Percentiles rank a stretch among this genome's conserved stretches.
Evolutionary conservation across 2,113 vertebrate species (phyloP).

Genomic region (Oophaga pumilio): DNA sequence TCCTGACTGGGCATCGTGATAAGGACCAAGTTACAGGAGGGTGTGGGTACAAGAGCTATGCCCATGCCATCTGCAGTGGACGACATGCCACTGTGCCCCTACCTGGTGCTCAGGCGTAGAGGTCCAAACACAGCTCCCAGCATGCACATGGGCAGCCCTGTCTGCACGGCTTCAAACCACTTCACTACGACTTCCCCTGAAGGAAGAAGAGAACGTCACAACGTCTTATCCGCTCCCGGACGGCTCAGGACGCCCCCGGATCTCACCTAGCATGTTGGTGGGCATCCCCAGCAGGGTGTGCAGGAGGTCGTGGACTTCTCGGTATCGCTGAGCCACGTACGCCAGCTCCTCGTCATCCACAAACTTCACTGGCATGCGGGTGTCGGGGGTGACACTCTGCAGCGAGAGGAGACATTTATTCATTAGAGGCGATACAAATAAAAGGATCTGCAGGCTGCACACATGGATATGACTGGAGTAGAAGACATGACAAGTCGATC

Average conservation of each 20-base stretch:
- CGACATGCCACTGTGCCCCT: constrained; percentile 44
- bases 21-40: no score
- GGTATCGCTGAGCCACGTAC: constrained; percentile 91
- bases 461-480: background rate
- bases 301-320: constrained; percentile 91
- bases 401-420: background rate
- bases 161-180: constrained; percentile 93
- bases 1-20: no score
- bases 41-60: no score
- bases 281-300: constrained; percentile 95
- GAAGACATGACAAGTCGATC: no score
- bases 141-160: constrained; percentile 92
- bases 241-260: background rate
- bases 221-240: background rate
- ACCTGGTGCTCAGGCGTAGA: constrained; percentile 80
- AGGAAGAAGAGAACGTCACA: background rate
- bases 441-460: background rate
- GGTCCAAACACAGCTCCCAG: constrained; percentile 89
- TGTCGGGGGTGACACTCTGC: constrained; percentile 90
- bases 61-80: no score
- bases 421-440: background rate
- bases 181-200: constrained; percentile 94
- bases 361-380: constrained; percentile 85
- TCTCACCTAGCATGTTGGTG: constrained; percentile 92
- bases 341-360: constrained; percentile 93